phyloP scores from a whole-genome alignment of 2,113 vertebrate species.

The Upupa epops region DNA sequence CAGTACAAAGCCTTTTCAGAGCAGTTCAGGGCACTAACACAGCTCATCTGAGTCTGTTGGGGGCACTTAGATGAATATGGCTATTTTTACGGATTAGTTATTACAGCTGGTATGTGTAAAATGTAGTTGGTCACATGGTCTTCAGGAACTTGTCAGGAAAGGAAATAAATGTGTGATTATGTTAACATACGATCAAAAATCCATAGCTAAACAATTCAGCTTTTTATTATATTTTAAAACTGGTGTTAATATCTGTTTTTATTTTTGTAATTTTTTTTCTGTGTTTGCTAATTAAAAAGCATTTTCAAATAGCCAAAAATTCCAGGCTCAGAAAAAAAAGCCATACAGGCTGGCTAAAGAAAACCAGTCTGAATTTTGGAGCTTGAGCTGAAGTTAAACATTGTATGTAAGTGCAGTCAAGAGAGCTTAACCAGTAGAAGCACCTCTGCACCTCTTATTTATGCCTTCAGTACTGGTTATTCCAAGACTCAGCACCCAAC shows the following conservation, averaged over 20 bases:
- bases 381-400: background rate
- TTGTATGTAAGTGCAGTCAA: background rate
- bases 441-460: background rate
- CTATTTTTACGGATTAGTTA: background rate
- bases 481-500: background rate
- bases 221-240: slow-evolving; percentile 21
- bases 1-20: background rate
- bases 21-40: background rate
- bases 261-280: background rate
- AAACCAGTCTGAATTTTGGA: background rate
- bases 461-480: background rate
- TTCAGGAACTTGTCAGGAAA: slow-evolving; percentile 12
- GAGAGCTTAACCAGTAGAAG: background rate
- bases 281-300: background rate
- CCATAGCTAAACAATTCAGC: background rate
- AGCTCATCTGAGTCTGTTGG: background rate
- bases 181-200: background rate
- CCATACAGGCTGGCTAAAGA: background rate
- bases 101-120: background rate
- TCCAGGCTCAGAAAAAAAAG: background rate
- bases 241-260: background rate
- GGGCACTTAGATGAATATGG: background rate
- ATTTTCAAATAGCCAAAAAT: background rate
- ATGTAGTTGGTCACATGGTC: background rate
- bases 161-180: background rate